phyloP scores from a whole-genome alignment of 2,888 invertebrate species.

The Nesidiocoris tenuis region DNA sequence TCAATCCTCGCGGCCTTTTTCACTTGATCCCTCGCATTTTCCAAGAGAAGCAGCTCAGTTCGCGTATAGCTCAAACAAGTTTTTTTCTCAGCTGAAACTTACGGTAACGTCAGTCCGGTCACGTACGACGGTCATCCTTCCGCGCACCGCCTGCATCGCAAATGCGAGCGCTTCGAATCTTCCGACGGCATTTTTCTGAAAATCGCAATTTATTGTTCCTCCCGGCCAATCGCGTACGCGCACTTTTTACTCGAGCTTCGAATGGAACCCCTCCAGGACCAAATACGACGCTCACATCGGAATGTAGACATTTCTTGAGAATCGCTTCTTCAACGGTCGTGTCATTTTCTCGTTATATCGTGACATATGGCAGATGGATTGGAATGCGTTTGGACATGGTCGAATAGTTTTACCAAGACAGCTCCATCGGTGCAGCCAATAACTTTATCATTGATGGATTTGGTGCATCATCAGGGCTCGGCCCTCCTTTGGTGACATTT shows the following conservation, averaged over 20 bases:
- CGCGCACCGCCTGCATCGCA: constrained; percentile 23
- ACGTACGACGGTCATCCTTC: constrained; percentile 30
- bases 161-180: constrained; percentile 27
- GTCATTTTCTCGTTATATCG: background rate
- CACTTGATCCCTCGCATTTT: background rate
- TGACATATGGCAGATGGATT: background rate
- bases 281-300: background rate
- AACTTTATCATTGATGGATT: too few species aligned
- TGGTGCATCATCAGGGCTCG: too few species aligned
- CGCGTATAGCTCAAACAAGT: constrained; percentile 26
- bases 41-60: background rate
- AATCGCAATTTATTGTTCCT: constrained; percentile 27
- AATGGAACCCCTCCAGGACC: background rate
- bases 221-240: background rate
- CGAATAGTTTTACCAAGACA: too few species aligned
- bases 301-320: background rate
- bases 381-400: too few species aligned
- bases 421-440: too few species aligned
- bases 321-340: background rate
- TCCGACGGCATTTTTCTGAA: constrained; percentile 26
- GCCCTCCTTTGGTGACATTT: too few species aligned
- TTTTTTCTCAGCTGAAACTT: constrained; percentile 10
- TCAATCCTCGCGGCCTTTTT: constrained; percentile 17
- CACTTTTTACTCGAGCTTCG: background rate
- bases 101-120: constrained; percentile 10